phyloP scores from a whole-genome alignment of 2,888 invertebrate species.

The Xestia c-nigrum region DNA sequence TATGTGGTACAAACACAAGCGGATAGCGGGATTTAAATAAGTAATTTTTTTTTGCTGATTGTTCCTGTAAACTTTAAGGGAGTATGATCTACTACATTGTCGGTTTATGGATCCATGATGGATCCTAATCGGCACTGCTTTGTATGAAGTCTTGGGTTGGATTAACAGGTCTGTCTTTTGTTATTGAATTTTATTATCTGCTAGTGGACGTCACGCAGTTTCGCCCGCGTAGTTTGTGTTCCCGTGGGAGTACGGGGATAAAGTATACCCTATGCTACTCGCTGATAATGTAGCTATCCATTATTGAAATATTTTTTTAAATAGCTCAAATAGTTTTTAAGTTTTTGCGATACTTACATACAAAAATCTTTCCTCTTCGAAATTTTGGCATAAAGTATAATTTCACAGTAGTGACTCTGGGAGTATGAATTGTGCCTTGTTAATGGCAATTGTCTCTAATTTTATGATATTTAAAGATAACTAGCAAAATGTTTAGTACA shows the following conservation, averaged over 20 bases:
- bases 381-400: no score
- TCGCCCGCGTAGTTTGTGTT: no score
- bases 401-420: background rate
- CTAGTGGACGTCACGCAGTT: no score
- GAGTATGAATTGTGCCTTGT: background rate
- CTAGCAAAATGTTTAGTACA: background rate
- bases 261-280: no score
- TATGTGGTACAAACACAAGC: constrained; percentile 32
- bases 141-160: background rate
- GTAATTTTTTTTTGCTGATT: background rate
- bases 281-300: no score
- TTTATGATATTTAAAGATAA: background rate
- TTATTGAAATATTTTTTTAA: no score
- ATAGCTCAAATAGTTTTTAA: no score
- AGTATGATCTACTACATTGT: background rate
- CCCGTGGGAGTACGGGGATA: no score
- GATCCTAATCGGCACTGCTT: background rate
- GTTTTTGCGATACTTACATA: no score
- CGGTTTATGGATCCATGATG: background rate
- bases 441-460: background rate
- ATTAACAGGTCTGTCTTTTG: no score
- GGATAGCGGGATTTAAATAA: background rate
- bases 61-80: background rate
- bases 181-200: background rate
- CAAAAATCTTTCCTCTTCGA: no score